Evolutionary conservation across 2,888 invertebrate species (phyloP).

Genomic region (Apoda limacodes): DNA sequence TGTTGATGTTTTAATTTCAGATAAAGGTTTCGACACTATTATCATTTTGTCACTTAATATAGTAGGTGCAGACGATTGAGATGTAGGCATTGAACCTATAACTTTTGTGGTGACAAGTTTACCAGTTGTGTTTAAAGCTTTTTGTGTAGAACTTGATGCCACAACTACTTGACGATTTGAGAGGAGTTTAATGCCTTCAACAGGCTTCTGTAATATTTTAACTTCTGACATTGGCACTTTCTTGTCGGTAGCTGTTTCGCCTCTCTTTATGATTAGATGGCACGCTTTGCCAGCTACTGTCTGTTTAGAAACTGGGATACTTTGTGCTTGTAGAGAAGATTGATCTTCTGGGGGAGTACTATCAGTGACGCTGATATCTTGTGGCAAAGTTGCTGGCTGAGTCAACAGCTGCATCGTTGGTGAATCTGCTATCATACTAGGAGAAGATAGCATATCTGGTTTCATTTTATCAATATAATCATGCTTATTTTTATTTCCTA

Average conservation of each 20-base stretch:
- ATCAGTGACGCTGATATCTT: constrained; percentile 40
- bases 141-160: constrained; percentile 42
- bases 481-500: constrained; percentile 43
- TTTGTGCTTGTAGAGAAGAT: constrained; percentile 37
- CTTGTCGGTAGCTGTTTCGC: constrained; percentile 37
- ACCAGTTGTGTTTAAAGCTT: constrained; percentile 39
- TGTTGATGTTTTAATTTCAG: constrained; percentile 36
- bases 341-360: constrained; percentile 42
- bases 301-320: constrained; percentile 35
- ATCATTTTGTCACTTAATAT: constrained; percentile 50
- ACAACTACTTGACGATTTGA: constrained; percentile 54
- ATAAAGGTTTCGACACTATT: constrained; percentile 51
- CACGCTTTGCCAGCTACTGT: constrained; percentile 40
- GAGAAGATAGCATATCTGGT: constrained; percentile 38
- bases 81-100: constrained; percentile 45
- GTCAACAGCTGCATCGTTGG: constrained; percentile 52
- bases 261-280: constrained; percentile 51
- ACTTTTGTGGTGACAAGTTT: constrained; percentile 60
- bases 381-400: constrained; percentile 46
- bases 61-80: constrained; percentile 27
- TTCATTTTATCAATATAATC: constrained; percentile 48
- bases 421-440: constrained; percentile 44
- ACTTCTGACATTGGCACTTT: constrained; percentile 51
- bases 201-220: constrained; percentile 53
- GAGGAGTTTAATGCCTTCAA: constrained; percentile 51